These are phyloP conservation scores for Tetraodon nigroviridis DNA, from an alignment of 2,113 vertebrate species.

Conservation along the genomic window DNA sequence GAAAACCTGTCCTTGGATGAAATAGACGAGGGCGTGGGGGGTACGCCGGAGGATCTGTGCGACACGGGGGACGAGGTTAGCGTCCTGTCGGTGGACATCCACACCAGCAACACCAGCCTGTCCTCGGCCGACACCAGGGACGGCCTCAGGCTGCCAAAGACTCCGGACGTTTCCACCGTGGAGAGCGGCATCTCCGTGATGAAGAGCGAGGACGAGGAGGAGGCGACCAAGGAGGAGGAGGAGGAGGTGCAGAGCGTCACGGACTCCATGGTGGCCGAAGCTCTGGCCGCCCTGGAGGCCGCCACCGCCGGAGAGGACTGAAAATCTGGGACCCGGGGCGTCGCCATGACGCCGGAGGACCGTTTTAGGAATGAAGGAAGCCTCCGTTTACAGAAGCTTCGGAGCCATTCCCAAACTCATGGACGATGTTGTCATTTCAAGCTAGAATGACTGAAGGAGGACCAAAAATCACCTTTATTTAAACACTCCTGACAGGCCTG, in stretches of 20 bases:
- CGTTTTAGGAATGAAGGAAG: constrained; percentile 36
- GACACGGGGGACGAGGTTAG: constrained; percentile 72
- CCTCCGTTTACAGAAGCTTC: constrained; percentile 45
- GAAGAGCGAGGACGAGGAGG: constrained; percentile 55
- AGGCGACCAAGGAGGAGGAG: neutral
- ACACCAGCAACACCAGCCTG: constrained; percentile 75
- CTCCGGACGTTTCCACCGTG: constrained; percentile 33
- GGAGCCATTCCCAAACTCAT: neutral
- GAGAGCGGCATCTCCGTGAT: constrained; percentile 52
- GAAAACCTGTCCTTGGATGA: constrained; percentile 49
- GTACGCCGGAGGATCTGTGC: constrained; percentile 62
- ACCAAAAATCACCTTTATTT: neutral
- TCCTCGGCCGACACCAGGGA: constrained; percentile 70
- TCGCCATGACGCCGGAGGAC: neutral
- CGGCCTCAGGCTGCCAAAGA: constrained; percentile 29
- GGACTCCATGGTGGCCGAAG: constrained; percentile 87
- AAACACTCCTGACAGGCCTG: neutral
- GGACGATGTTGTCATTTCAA: neutral
- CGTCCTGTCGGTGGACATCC: constrained; percentile 68
- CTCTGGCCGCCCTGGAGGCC: constrained; percentile 88
- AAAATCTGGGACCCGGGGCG: constrained; percentile 37
- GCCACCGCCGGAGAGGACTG: constrained; percentile 87
- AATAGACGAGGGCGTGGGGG: constrained; percentile 60
- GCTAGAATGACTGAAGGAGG: too few species aligned
- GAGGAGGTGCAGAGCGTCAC: constrained; percentile 68